Percentiles rank a stretch among this genome's conserved stretches.
Conservation (phyloP, 2,113 vertebrate genomes). For the Pedetes capensis region DNA sequence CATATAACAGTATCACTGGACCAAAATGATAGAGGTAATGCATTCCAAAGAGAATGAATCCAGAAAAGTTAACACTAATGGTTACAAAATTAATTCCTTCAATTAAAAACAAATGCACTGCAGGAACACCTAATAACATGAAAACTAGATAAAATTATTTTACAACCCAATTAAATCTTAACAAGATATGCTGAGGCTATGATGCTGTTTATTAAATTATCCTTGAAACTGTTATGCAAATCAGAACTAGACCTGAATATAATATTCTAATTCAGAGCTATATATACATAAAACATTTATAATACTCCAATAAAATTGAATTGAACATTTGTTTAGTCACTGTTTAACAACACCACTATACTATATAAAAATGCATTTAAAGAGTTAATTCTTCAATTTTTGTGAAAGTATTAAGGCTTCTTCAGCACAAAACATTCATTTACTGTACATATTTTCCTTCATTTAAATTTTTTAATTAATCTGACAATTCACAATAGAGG, state of each 20-base stretch:
- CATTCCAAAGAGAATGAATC: constrained; percentile 26
- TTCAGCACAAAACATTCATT: background rate
- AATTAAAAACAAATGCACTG: constrained; percentile 72
- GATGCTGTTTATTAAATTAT: constrained; percentile 74
- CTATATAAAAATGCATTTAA: background rate
- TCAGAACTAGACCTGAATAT: background rate
- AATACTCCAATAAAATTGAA: background rate
- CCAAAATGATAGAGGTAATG: constrained; percentile 29
- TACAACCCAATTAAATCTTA: constrained; percentile 77
- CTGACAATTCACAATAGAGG: background rate
- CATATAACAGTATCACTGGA: background rate
- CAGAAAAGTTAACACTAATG: constrained; percentile 45
- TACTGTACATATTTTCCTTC: background rate
- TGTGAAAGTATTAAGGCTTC: rapidly evolving
- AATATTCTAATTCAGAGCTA: background rate
- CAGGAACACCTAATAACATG: constrained; percentile 55
- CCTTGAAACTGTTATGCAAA: constrained; percentile 68
- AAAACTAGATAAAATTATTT: constrained; percentile 72
- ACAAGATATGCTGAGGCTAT: constrained; percentile 65
- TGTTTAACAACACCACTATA: rapidly evolving
- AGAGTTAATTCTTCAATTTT: background rate
- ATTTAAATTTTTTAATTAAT: background rate
- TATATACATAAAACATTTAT: background rate
- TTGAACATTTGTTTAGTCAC: background rate
- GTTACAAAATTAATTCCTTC: constrained; percentile 76